Conservation (phyloP, 1,140 invertebrate genomes). For the Lasioglossum baleicum region DNA sequence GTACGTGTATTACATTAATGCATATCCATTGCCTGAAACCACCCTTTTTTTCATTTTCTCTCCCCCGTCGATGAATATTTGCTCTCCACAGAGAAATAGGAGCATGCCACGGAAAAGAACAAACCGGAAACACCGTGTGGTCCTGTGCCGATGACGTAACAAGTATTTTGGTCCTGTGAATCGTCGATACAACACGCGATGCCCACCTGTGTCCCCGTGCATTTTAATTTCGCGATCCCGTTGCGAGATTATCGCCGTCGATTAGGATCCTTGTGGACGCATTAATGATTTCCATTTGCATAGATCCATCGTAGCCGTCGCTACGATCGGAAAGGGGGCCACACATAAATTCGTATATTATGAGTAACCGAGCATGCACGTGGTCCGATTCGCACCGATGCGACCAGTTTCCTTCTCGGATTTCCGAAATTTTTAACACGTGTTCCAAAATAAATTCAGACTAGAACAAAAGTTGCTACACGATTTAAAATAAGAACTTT, state of each 20-base stretch:
- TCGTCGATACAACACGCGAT: conserved; percentile 48
- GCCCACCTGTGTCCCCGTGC: conserved; percentile 70
- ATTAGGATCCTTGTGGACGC: conserved; percentile 71
- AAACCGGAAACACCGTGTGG: conserved; percentile 48
- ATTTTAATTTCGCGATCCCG: conserved; percentile 70
- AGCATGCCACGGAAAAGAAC: conserved; percentile 4
- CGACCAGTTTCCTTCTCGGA: conserved; percentile 19
- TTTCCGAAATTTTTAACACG: neutral
- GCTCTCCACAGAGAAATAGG: no score
- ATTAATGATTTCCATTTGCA: conserved; percentile 77
- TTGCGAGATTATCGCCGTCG: conserved; percentile 56
- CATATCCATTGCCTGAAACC: conserved; percentile 12
- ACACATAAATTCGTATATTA: conserved; percentile 40
- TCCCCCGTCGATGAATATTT: neutral
- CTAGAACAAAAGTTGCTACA: no score
- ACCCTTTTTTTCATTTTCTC: neutral
- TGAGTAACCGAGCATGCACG: conserved; percentile 58
- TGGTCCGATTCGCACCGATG: conserved; percentile 56
- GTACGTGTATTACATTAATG: conserved; percentile 14
- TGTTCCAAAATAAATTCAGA: neutral
- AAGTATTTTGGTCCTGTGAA: conserved; percentile 33
- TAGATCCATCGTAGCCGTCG: conserved; percentile 70
- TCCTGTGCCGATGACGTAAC: conserved; percentile 57
- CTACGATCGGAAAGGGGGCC: conserved; percentile 32
- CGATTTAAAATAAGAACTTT: no score